Base-by-base conservation (phyloP, 2,113 vertebrate genomes). In the Gymnorhina tibicen region DNA sequence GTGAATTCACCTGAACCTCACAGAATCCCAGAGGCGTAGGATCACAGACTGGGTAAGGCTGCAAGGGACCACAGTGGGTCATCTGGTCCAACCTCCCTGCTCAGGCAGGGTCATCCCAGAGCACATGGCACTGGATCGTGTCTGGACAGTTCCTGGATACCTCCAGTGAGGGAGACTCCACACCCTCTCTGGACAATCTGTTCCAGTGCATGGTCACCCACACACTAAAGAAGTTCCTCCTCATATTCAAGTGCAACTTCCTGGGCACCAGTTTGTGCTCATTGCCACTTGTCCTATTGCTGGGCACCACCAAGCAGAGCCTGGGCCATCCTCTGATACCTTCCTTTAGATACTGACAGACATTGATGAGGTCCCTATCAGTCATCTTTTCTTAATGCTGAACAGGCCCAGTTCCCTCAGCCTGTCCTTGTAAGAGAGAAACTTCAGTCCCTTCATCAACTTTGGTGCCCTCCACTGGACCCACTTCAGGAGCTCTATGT, bases 351-450 rank as follows among this genome's bases (percentile, higher is more conserved):
- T 5, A 7, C 42, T 37, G 37, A 27, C 1, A 32, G 19, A 44
- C 12, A 44, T 1, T 9, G 33, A 5, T 67, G 16, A 39, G 52
- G 23, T 21, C 3, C 10, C 16, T 52, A 19, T 59, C 37, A 4
- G 23, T 4, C 1, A 0, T 26, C 16, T 50, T 37, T 33, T 35
- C 1, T 6, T 1, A 0, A 58, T 7, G 37, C 21, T 50, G 42
- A 39, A 67, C 27, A 74, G 60, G 16, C 39, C 9, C 39, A n/a
- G 46, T 1, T 59, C 33, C 16, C 44, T 49, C 68, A 59, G 18
- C 27, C 27, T 59, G 44, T 74, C 32, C 37, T 59, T 16, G 7
- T 50, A 44, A 74, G 20, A 66, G 5, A 19, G 47, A 64, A 52
- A 16, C 10, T 58, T 19, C 44, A 52, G 19, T 8, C 10, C 22